Conservation (phyloP, 2,888 invertebrate species). For the Troides helena region DNA sequence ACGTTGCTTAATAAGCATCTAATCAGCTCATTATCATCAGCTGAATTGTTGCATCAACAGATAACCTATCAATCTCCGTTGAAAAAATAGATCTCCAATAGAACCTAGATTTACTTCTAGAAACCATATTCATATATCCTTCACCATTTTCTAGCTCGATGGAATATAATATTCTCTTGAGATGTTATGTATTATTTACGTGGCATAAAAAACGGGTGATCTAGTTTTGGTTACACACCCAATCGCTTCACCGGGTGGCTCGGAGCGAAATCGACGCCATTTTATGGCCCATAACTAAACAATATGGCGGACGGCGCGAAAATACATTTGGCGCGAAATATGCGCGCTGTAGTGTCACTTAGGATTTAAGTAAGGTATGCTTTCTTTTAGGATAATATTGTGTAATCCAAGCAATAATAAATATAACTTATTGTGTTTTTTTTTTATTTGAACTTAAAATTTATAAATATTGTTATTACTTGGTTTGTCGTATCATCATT, state of each 20-base stretch:
- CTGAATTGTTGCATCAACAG: too few species aligned
- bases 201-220: conserved; percentile 35
- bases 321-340: conserved; percentile 49
- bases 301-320: conserved; percentile 55
- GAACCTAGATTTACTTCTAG: too few species aligned
- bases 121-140: too few species aligned
- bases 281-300: conserved; percentile 60
- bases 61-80: too few species aligned
- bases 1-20: too few species aligned
- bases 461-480: too few species aligned
- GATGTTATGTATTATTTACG: conserved; percentile 33
- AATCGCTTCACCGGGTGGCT: conserved; percentile 34
- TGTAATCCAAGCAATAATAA: background rate
- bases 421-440: too few species aligned
- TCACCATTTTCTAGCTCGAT: conserved; percentile 2
- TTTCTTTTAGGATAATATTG: background rate
- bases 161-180: conserved; percentile 20
- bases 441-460: too few species aligned
- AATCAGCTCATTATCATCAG: too few species aligned
- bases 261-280: conserved; percentile 41
- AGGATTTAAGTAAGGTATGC: background rate
- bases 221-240: conserved; percentile 35
- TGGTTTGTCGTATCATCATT: too few species aligned
- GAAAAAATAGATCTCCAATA: too few species aligned
- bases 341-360: conserved; percentile 38